Evolutionary conservation across 2,797 vertebrate genomes (phyloP), one percentile per base, ranked within the genome.

Genomic region (Coregonus sp.): DNA sequence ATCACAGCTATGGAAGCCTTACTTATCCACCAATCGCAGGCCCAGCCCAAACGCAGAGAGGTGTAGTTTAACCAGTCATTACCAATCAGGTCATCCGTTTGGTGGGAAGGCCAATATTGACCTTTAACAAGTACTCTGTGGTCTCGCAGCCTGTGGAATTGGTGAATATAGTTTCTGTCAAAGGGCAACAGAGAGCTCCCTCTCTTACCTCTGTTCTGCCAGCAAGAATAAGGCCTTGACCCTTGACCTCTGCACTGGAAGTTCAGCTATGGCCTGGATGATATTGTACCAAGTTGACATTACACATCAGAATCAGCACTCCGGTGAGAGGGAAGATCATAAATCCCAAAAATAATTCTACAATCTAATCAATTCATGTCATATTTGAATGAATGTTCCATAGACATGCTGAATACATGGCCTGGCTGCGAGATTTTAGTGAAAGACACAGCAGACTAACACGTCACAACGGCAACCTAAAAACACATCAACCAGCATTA

Each of bases 61-160:
- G 75, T 72, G 78, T 47, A 12, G 40, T 47, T 47, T 47, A 61
- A 29, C 40, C 56, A 63, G 14, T 79, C 81, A 75, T 66, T 35
- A 73, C 84, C 83, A 81, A 82, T 88, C 52, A n/a, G 51, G 50
- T 11, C 18, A 69, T 65, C 63, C 35, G 63, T 75, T 78, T 54
- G 33, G 18, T 66, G 73, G 54, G 80, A 72, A 82, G 73, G 9
- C 78, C 72, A 78, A 65, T 85, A 83, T 86, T 85, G 81, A 88
- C 81, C 75, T 76, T 77, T 78, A 67, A 70, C 75, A 74, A 71
- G 70, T 56, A 75, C 9, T 52, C 29, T 71, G 78, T 74, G 73
- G 79, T 76, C 52, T 70, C 70, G 75, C 72, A 20, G 74, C 66
- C 68, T 72, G 74, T 74, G 31, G 78, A 82, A 72, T 74, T 68